Evolutionary conservation across 1,140 invertebrate genomes (phyloP).

Genomic region (Agraylea sexmaculata): DNA sequence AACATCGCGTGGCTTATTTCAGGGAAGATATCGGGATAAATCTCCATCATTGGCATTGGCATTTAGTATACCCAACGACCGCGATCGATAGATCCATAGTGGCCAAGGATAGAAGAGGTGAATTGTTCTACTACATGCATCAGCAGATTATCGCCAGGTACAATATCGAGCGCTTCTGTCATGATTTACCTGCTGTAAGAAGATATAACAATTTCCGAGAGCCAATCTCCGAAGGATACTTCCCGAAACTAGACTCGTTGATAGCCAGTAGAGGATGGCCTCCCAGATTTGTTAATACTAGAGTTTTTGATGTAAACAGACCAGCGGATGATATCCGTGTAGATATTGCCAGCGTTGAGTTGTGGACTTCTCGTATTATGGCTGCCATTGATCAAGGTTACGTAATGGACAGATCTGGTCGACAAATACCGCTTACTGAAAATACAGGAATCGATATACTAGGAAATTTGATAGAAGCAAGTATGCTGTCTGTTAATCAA

Average conservation of each 20-base stretch:
- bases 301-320: no score
- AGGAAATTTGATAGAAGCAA: conserved; percentile 36
- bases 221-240: conserved; percentile 43
- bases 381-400: conserved; percentile 34
- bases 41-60: conserved; percentile 51
- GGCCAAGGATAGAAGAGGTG: conserved; percentile 45
- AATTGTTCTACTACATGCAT: conserved; percentile 52
- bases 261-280: no score
- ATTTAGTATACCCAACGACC: conserved; percentile 41
- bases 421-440: conserved; percentile 23
- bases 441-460: conserved; percentile 36
- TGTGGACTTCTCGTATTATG: conserved; percentile 40
- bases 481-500: conserved; percentile 27
- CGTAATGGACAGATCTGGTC: conserved; percentile 16
- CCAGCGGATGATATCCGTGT: no score
- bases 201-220: conserved; percentile 37
- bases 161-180: conserved; percentile 42
- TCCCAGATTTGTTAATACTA: conserved; percentile 18
- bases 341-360: conserved; percentile 36
- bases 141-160: conserved; percentile 39
- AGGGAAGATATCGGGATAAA: conserved; percentile 46
- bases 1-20: conserved; percentile 46
- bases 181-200: conserved; percentile 32
- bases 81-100: conserved; percentile 29
- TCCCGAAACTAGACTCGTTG: conserved; percentile 41